Conservation (phyloP, 2,113 vertebrate genomes). For the Pelecanoides urinatrix region DNA sequence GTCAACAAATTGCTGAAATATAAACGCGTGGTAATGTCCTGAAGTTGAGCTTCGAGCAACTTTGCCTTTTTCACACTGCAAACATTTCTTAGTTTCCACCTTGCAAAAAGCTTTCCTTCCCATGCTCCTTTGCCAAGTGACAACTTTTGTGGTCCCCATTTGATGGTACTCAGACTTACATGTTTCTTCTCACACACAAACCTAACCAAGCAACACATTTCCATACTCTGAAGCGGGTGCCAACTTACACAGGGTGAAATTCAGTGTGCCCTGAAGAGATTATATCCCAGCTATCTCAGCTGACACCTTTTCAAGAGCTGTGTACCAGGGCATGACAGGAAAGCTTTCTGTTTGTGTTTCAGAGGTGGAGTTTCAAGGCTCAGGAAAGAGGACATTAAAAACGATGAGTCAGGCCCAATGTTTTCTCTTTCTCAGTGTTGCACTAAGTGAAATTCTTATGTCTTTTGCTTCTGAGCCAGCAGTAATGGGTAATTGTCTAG, state of each 20-base stretch:
- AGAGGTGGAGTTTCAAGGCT: not conserved
- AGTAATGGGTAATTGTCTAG: not conserved
- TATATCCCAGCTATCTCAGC: not conserved
- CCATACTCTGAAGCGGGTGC: not conserved
- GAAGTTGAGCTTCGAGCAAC: not conserved
- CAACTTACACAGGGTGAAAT: not conserved
- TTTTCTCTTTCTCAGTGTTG: not conserved
- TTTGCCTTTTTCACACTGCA: not conserved
- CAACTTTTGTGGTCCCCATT: not conserved
- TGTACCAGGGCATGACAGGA: rapidly evolving
- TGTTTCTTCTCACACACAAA: not conserved
- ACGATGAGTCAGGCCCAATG: not conserved
- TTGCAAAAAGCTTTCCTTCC: not conserved
- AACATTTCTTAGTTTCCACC: not conserved
- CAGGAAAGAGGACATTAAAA: not conserved
- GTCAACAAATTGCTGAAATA: not conserved
- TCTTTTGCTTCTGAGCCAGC: not conserved
- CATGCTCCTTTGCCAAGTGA: not conserved
- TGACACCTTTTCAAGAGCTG: not conserved
- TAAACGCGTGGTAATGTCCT: not conserved
- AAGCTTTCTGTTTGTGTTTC: not conserved
- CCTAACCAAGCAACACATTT: not conserved
- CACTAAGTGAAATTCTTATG: not conserved
- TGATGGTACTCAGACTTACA: not conserved
- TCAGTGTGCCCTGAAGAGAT: not conserved